Base-by-base conservation (phyloP, 2,888 invertebrate genomes). In the Automeris io region DNA sequence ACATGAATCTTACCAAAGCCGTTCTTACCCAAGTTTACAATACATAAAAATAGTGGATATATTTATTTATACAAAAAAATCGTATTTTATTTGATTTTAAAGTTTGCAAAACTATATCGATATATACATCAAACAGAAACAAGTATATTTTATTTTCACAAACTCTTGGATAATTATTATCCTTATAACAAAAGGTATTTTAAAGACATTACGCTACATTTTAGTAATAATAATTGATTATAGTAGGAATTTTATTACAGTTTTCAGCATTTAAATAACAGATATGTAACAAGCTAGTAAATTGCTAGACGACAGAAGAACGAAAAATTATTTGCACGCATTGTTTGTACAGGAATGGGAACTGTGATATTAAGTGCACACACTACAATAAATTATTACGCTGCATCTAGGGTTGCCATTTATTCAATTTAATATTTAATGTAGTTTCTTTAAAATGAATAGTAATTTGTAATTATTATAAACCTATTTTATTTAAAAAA, bases 301-400 rank as follows among this genome's bases (percentile, higher is more conserved):
- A 13, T 3, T 13, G 16, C 16, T 16, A 7, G 16, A 29, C 26
- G 41, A 45, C 52, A 31, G 31, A 43, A 57, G 58, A 61, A 56
- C 58, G 57, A 63, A 59, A 59, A 58, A 65, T 60, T 62, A 62
- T 67, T 66, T n/a, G n/a, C n/a, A n/a, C n/a, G n/a, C n/a, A n/a
- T n/a, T n/a, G n/a, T n/a, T n/a, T 61, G 51, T 56, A 52, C 54
- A 51, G 56, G 55, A 55, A 45, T 55, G 51, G 56, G 56, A 51
- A 55, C 54, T 47, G 43, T 37, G 49, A 58, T 61, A 73, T 71
- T 70, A 68, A 71, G 64, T 67, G 70, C 58, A 49, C 58, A 66
- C 61, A 56, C 65, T 58, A 29, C 11, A 11, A 57, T 61, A 67
- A 64, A 58, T 58, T 56, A 56, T 62, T 63, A 65, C 62, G 50